A percentile compares a stretch with the other conserved stretches of the same genome.
These are phyloP conservation scores for Spatulosminthurus flaviceps DNA, from an alignment of 2,888 invertebrate genomes.

Conservation along the genomic window DNA sequence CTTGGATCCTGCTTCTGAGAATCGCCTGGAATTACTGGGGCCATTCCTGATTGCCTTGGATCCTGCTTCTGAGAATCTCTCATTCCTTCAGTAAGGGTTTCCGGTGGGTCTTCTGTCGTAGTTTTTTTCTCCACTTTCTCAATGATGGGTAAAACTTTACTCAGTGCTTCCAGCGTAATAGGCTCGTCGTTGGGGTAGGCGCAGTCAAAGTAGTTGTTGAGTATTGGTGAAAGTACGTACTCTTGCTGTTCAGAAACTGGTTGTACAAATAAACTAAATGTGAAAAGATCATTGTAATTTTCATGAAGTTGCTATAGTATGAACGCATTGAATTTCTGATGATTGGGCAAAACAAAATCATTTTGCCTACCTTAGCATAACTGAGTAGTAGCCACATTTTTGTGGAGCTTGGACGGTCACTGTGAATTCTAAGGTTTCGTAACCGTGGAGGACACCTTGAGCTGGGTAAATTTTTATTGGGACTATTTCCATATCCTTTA, in stretches of 20 bases:
- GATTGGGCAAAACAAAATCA: too few species aligned
- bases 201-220: not conserved
- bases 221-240: slow-evolving; percentile 6
- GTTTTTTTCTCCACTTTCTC: not conserved
- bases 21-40: too few species aligned
- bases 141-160: not conserved
- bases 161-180: slow-evolving; percentile 19
- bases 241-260: slow-evolving; percentile 51
- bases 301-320: too few species aligned
- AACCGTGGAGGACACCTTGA: slow-evolving; percentile 49
- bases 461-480: slow-evolving; percentile 47
- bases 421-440: slow-evolving; percentile 34
- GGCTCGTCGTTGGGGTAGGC: not conserved
- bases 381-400: slow-evolving; percentile 49
- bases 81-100: not conserved
- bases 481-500: not conserved
- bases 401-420: slow-evolving; percentile 46
- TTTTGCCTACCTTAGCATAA: slow-evolving; percentile 49
- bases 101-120: not conserved
- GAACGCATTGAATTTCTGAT: too few species aligned
- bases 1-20: too few species aligned
- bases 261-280: slow-evolving; percentile 52
- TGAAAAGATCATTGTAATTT: too few species aligned
- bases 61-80: too few species aligned
- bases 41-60: too few species aligned